Base-by-base conservation (phyloP, 2,797 vertebrate genomes). In the Scolopax rusticola region DNA sequence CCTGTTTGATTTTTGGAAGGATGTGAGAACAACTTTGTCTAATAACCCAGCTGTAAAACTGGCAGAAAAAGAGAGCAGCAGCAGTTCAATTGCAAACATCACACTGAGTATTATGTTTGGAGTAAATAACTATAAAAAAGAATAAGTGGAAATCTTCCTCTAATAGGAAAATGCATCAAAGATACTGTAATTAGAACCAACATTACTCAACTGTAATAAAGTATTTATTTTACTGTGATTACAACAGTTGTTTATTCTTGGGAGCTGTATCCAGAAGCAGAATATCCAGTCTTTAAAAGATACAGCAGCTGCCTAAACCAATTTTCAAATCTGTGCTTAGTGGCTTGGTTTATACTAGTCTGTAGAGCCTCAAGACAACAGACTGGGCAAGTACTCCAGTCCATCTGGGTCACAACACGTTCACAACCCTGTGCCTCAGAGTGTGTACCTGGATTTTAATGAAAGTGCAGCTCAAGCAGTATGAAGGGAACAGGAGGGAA, bases 141-240 rank as follows among this genome's bases (percentile, higher is more conserved):
- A 96, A 84, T 88, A 90, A 95, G 81, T 87, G 87, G 70, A 95
- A 97, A 94, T 91, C 88, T 89, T 94, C 64, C 86, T 92, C 87
- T 74, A 76, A 92, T 91, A 95, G 89, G 84, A 89, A 94, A 95
- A 97, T 76, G 27, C 89, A 89, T 94, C 84, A 84, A 17, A 94
- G 93, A 94, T 96, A 86, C 94, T 92, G 71, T 95, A 97, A 97
- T 97, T 96, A 97, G 92, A 90, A 96, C 60, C 83, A 84, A 81
- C 70, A 89, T 84, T 95, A 95, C 96, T 95, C 89, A 91, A 75
- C 87, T 94, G 77, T 56, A 87, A 93, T 70, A 86, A 87, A 86
- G 47, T 90, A 91, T 85, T 95, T 95, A 77, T 95, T 95, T 96
- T 94, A 90, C 91, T 96, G 78, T 88, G 79, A 93, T 94, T 92